Evolutionary conservation across 1,140 invertebrate species (phyloP).

Genomic region (Eupristina koningsbergeri): DNA sequence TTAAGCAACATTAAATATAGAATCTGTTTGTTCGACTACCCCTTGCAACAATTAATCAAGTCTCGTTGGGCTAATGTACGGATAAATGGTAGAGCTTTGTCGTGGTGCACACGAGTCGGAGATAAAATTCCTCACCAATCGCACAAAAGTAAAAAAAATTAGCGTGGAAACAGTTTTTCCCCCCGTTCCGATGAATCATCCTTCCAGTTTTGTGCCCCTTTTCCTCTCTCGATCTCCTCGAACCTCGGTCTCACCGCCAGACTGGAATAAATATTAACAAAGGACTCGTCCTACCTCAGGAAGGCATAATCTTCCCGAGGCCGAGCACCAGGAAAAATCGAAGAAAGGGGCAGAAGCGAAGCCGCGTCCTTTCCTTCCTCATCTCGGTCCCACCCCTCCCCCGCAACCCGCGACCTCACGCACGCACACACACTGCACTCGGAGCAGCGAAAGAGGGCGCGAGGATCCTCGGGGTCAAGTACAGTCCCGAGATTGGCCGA

Average conservation of each 20-base stretch:
- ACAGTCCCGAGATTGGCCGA: conserved; percentile 59
- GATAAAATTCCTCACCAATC: background rate
- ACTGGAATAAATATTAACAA: conserved; percentile 13
- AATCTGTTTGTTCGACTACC: no score
- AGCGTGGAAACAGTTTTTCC: background rate
- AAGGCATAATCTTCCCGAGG: background rate
- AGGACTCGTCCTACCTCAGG: background rate
- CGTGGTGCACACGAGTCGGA: no score
- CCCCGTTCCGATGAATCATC: background rate
- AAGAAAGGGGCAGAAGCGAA: background rate
- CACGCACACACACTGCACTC: background rate
- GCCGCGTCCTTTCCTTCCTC: background rate
- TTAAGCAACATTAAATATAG: background rate
- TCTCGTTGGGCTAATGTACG: no score
- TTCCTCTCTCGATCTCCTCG: background rate
- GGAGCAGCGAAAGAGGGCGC: background rate
- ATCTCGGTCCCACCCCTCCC: background rate
- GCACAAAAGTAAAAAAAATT: background rate
- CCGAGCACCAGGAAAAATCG: background rate
- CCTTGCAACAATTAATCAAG: no score
- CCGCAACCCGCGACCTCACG: background rate
- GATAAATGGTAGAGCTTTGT: no score
- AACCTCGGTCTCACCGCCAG: background rate
- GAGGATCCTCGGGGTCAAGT: conserved; percentile 65
- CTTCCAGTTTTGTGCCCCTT: background rate